Base-by-base conservation (phyloP, 2,797 vertebrate species). In the Anguilla marmorata region DNA sequence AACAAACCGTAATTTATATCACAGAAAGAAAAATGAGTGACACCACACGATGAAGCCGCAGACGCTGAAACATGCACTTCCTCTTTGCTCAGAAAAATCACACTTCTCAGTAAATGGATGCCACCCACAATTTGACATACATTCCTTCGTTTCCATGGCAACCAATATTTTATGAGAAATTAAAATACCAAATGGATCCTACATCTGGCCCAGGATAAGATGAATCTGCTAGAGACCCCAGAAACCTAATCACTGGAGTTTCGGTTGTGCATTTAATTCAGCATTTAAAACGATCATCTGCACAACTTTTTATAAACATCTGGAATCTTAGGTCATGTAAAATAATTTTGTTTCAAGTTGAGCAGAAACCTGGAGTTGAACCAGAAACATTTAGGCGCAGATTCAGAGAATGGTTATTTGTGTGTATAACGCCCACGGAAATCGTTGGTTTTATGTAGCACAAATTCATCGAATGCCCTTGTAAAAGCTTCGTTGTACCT, bases 151-250 rank as follows among this genome's bases (percentile, higher is more conserved):
- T 41, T 41, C 74, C 74, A 79, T 41, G 74, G 74, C 74, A 79
- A 79, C 74, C 74, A 3, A 37, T 14, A 37, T 41, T 79, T 79
- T 45, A 79, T 79, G 41, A 19, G 12, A 79, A 79, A 41, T 79
- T 79, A 79, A 72, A 41, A 79, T 79, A 79, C 74, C 33, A 41
- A 79, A 79, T 21, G 74, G 33, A 79, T 79, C 74, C 4, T 19
- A 24, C 30, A 21, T 79, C 69, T 30, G 69, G 69, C 30, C 16
- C 33, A 45, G 30, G 74, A 79, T 41, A 16, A 41, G 19, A 79
- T 19, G 12, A 41, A 45, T 19, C 74, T 19, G 33, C 37, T 37
- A 16, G 74, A 79, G 74, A 37, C 74, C 37, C 74, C 33, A 41
- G 33, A 41, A 79, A 79, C 74, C 21, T 79, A 41, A 45, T 41